These are phyloP conservation scores for Phaetusa simplex DNA, from an alignment of 2,113 vertebrate species.

Conservation along the genomic window DNA sequence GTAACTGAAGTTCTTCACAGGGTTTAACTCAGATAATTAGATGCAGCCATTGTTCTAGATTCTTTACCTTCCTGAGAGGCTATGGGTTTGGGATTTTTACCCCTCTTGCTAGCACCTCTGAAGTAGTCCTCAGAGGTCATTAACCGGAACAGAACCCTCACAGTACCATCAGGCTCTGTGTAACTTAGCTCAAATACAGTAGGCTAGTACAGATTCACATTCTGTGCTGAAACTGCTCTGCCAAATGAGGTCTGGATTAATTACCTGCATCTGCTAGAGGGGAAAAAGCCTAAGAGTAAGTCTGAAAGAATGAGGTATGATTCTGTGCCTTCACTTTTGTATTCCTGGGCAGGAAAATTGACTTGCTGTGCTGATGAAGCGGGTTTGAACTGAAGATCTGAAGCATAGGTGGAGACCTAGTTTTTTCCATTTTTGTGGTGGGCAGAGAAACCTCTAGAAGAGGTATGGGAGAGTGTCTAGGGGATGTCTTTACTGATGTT, in stretches of 20 bases:
- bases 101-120: background rate
- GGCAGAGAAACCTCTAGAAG: background rate
- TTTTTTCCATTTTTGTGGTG: background rate
- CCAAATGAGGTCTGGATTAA: constrained; percentile 11
- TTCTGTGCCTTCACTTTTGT: background rate
- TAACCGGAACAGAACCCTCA: background rate
- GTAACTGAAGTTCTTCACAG: background rate
- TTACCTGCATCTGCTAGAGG: background rate
- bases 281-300: background rate
- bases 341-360: background rate
- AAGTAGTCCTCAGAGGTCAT: background rate
- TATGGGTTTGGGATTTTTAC: background rate
- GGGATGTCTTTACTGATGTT: background rate
- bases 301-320: constrained; percentile 16
- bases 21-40: background rate
- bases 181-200: background rate
- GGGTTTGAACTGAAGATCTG: background rate
- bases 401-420: background rate
- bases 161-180: background rate
- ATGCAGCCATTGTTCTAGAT: background rate
- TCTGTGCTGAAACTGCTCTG: background rate
- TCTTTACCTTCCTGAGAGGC: background rate
- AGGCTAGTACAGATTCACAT: background rate
- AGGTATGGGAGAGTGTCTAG: background rate
- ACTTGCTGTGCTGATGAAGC: constrained; percentile 18